Percentiles rank a stretch among this genome's conserved stretches.
Conservation (phyloP, 2,888 invertebrate species). For the Lypha dubia region DNA sequence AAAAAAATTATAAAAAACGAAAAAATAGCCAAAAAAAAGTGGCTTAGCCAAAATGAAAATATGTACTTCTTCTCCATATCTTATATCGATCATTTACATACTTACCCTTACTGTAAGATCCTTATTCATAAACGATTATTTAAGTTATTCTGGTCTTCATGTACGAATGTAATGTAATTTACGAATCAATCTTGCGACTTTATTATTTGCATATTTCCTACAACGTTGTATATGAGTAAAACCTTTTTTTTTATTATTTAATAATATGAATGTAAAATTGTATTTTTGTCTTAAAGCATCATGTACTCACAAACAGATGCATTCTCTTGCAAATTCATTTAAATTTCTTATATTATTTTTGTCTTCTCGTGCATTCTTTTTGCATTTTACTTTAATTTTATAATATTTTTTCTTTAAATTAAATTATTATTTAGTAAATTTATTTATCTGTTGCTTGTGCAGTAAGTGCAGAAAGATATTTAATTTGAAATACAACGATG, state of each 20-base stretch:
- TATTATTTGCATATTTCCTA: constrained; percentile 11
- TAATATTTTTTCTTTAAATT: constrained; percentile 8
- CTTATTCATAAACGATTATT: too few relatives aligned
- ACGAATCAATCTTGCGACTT: too few relatives aligned
- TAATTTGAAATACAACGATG: neutral
- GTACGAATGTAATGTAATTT: neutral
- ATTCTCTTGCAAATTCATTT: constrained; percentile 19
- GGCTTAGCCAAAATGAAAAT: too few relatives aligned
- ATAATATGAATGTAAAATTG: constrained; percentile 34
- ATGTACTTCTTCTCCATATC: too few relatives aligned
- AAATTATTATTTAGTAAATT: constrained; percentile 34
- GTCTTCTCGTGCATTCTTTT: constrained; percentile 3
- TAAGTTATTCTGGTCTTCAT: too few relatives aligned
- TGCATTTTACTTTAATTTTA: constrained; percentile 11
- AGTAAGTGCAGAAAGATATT: constrained; percentile 20
- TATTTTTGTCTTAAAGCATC: constrained; percentile 29
- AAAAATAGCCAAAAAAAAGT: too few relatives aligned
- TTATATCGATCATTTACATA: too few relatives aligned
- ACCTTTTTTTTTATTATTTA: constrained; percentile 30
- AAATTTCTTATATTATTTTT: constrained; percentile 35
- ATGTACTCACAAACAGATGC: constrained; percentile 14
- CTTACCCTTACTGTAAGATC: too few relatives aligned
- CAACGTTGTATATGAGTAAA: too few relatives aligned
- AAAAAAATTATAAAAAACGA: too few relatives aligned
- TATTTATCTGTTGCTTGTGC: constrained; percentile 4